These are phyloP conservation scores for Lepidocolaptes lacrymiger DNA, from an alignment of 2,797 vertebrate genomes.

Conservation along the genomic window DNA sequence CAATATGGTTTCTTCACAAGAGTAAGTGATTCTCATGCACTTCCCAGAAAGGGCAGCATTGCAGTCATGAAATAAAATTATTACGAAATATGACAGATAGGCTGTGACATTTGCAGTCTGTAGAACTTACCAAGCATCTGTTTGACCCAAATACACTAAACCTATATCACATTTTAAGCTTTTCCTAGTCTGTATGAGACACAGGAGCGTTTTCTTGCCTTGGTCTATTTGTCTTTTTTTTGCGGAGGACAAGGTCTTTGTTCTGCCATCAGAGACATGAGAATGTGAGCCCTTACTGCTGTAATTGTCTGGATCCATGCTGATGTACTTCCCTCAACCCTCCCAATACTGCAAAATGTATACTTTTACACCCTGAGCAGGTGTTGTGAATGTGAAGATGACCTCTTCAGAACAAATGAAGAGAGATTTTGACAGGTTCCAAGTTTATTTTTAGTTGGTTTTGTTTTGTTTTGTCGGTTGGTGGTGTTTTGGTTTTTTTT, in stretches of 20 bases:
- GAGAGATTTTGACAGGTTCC: neutral
- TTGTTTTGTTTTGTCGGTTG: too few relatives aligned
- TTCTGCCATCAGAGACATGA: neutral
- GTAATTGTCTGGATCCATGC: neutral
- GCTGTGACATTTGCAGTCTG: neutral
- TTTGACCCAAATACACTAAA: neutral
- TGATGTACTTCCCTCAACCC: neutral
- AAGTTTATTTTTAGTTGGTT: neutral
- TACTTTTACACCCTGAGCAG: neutral
- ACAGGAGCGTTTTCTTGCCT: neutral
- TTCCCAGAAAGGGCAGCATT: neutral
- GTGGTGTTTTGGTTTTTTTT: too few relatives aligned
- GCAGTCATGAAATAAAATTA: neutral
- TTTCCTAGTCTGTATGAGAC: neutral
- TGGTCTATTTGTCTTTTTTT: neutral
- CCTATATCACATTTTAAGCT: neutral
- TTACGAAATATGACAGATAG: neutral
- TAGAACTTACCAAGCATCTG: neutral
- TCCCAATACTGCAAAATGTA: neutral
- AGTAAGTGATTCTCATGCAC: neutral
- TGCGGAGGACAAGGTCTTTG: neutral
- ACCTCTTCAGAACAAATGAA: neutral
- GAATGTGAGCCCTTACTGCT: neutral
- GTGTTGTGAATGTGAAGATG: neutral
- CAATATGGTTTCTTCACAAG: neutral